Conservation (phyloP, 2,888 invertebrate genomes). For the Chrysotoxum bicinctum region DNA sequence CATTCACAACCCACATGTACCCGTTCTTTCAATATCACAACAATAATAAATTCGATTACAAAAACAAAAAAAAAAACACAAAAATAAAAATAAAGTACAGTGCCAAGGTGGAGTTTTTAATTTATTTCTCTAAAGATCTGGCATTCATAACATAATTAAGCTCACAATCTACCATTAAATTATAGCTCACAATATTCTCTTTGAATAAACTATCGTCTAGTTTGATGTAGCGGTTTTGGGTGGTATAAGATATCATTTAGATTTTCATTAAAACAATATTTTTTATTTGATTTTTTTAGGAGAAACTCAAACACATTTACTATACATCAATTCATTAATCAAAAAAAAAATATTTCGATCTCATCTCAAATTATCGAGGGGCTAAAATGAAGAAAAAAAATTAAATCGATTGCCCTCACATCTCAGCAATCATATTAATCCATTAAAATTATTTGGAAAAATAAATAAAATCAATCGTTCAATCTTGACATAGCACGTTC, state of each 20-base stretch:
- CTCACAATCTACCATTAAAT: neutral
- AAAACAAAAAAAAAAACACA: neutral
- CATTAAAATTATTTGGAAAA: constrained; percentile 21
- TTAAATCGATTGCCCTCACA: constrained; percentile 15
- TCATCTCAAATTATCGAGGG: neutral
- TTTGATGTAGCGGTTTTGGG: neutral
- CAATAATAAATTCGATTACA: constrained; percentile 9
- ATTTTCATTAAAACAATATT: neutral
- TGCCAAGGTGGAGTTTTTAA: constrained; percentile 6
- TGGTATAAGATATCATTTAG: neutral
- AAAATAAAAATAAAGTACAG: neutral
- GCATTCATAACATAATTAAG: neutral
- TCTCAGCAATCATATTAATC: constrained; percentile 25
- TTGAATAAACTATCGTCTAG: neutral
- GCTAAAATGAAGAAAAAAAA: neutral
- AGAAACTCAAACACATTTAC: neutral
- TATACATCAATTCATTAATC: neutral
- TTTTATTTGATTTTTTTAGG: neutral
- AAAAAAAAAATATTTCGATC: constrained; percentile 20
- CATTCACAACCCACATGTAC: neutral
- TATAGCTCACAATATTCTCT: neutral
- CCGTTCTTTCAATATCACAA: neutral
- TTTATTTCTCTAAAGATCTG: constrained; percentile 22
- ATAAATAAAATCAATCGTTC: constrained; percentile 32
- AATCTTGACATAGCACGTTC: constrained; percentile 50